Conservation (phyloP, 2,797 vertebrate species). For the Neostethus bicornis region DNA sequence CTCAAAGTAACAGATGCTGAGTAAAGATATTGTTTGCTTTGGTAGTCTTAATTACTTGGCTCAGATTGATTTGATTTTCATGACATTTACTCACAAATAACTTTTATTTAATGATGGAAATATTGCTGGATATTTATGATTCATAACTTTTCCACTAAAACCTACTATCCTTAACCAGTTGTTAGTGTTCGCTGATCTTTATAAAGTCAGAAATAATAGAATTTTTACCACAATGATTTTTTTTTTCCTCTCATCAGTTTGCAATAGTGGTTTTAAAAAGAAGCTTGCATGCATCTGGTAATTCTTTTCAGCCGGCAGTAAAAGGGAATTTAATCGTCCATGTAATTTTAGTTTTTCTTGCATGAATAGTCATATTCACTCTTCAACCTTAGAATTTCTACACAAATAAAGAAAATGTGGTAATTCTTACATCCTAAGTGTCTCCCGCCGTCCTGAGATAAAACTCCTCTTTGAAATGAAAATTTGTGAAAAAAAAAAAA, state of each 20-base stretch:
- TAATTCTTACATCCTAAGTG: slow-evolving; percentile 60
- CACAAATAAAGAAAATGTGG: slow-evolving; percentile 68
- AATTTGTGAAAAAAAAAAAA: slow-evolving; percentile 57
- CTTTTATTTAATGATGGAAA: slow-evolving; percentile 14
- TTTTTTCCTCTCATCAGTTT: slow-evolving; percentile 53
- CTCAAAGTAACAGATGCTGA: slow-evolving; percentile 25
- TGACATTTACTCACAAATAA: slow-evolving; percentile 20
- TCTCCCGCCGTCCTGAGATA: slow-evolving; percentile 62
- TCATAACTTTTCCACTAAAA: slow-evolving; percentile 22
- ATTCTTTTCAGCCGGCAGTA: slow-evolving; percentile 55
- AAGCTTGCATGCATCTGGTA: slow-evolving; percentile 52
- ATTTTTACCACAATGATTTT: slow-evolving; percentile 29
- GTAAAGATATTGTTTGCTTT: slow-evolving; percentile 5
- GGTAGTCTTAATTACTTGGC: slow-evolving; percentile 14
- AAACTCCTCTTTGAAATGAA: slow-evolving; percentile 57
- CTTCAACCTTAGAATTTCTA: slow-evolving; percentile 41
- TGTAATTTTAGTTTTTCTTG: slow-evolving; percentile 56
- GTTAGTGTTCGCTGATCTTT: slow-evolving; percentile 58
- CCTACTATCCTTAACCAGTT: slow-evolving; percentile 34
- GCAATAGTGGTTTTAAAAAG: slow-evolving; percentile 47
- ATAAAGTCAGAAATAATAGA: slow-evolving; percentile 41
- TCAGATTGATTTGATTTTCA: slow-evolving; percentile 13
- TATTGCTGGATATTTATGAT: slow-evolving; percentile 29
- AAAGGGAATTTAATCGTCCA: slow-evolving; percentile 64
- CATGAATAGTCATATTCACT: slow-evolving; percentile 55